Evolutionary conservation across 1,140 invertebrate species (phyloP).

Genomic region (Drosophila tsacasi): DNA sequence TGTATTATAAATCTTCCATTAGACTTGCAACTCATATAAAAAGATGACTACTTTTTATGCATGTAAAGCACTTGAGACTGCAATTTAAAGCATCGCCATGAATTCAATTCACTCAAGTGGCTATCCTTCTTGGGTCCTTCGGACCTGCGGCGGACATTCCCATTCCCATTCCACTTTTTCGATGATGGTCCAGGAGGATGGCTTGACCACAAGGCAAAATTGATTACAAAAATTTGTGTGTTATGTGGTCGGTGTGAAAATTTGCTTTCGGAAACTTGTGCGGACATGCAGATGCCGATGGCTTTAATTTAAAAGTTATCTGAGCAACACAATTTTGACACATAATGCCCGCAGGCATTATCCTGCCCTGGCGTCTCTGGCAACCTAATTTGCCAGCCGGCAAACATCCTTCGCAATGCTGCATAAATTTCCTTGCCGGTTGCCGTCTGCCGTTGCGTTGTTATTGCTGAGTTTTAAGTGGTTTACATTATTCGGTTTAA

Average conservation of each 20-base stretch:
- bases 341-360: conserved; percentile 64
- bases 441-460: conserved; percentile 42
- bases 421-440: conserved; percentile 63
- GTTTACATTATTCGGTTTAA: conserved; percentile 83
- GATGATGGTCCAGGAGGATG: conserved; percentile 20
- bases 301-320: conserved; percentile 82
- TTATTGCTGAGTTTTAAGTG: conserved; percentile 81
- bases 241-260: conserved; percentile 60
- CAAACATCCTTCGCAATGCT: conserved; percentile 43
- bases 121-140: conserved; percentile 7
- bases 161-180: neutral
- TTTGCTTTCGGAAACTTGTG: conserved; percentile 54
- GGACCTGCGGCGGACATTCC: neutral
- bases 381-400: conserved; percentile 73
- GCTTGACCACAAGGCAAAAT: conserved; percentile 76
- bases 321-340: conserved; percentile 82
- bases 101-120: conserved; percentile 57
- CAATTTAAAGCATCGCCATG: conserved; percentile 52
- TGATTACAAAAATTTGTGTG: conserved; percentile 75
- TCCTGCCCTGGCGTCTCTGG: conserved; percentile 31
- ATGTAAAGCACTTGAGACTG: conserved; percentile 47
- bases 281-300: conserved; percentile 47
- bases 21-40: conserved; percentile 1
- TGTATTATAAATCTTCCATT: neutral
- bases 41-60: conserved; percentile 20